Percentiles rank a stretch among this genome's conserved stretches.
These are phyloP conservation scores for Hydrotaea cyrtoneurina DNA, from an alignment of 2,888 invertebrate genomes.

Conservation along the genomic window DNA sequence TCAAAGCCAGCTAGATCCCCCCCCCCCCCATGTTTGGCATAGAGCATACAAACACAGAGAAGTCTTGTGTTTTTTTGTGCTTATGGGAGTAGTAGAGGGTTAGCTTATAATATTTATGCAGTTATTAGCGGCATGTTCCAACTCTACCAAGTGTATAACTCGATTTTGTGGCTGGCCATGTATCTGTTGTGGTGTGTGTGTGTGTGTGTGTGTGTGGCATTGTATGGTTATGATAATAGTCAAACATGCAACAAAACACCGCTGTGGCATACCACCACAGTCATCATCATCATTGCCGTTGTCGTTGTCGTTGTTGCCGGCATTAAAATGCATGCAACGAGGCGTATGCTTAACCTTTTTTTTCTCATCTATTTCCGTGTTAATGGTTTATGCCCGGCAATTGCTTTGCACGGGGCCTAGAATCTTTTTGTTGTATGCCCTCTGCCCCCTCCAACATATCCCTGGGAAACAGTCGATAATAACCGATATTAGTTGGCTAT, in stretches of 20 bases:
- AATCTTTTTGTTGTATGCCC: neutral
- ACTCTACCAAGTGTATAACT: slow-evolving; percentile 34
- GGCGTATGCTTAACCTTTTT: slow-evolving; percentile 75
- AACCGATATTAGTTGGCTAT: slow-evolving; percentile 45
- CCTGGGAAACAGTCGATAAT: slow-evolving; percentile 33
- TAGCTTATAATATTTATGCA: slow-evolving; percentile 57
- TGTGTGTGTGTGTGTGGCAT: slow-evolving; percentile 31
- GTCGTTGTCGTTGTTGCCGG: neutral
- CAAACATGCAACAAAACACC: slow-evolving; percentile 40
- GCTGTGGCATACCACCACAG: slow-evolving; percentile 15
- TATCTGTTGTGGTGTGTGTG: slow-evolving; percentile 38
- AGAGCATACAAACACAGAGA: neutral
- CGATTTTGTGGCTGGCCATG: slow-evolving; percentile 28
- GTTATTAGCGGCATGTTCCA: slow-evolving; percentile 54
- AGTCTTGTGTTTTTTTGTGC: slow-evolving; percentile 14
- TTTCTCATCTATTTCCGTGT: slow-evolving; percentile 72
- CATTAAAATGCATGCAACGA: slow-evolving; percentile 70
- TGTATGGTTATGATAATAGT: slow-evolving; percentile 55
- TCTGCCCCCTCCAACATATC: neutral
- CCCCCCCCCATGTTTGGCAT: neutral
- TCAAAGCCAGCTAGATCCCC: neutral
- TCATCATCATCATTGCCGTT: neutral
- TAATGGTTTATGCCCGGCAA: slow-evolving; percentile 66
- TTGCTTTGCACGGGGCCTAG: slow-evolving; percentile 58
- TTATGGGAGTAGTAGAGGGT: slow-evolving; percentile 5